Percentiles rank a stretch among this genome's conserved stretches.
These are phyloP conservation scores for Podarcis muralis DNA, from an alignment of 2,113 vertebrate genomes.

Conservation along the genomic window DNA sequence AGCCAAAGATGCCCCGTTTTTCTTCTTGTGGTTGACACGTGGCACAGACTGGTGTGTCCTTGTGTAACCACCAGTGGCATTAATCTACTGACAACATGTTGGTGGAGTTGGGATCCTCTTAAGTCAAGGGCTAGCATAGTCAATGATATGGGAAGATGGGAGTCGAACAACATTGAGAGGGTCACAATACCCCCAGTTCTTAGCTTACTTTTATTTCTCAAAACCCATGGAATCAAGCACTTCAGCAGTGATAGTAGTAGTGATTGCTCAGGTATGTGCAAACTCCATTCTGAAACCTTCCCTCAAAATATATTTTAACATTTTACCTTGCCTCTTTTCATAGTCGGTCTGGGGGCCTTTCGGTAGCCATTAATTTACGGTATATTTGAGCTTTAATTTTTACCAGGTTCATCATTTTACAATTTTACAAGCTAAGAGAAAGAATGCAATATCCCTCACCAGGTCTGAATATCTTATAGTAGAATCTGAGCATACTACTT, in stretches of 20 bases:
- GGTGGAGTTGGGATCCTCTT: background rate
- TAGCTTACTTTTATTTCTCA: background rate
- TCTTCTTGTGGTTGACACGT: background rate
- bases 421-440: too few relatives aligned
- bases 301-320: background rate
- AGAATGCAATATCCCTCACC: too few relatives aligned
- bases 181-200: background rate
- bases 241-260: too few relatives aligned
- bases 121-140: background rate
- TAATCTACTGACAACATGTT: background rate
- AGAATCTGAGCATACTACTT: too few relatives aligned
- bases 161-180: background rate
- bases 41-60: background rate
- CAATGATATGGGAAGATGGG: background rate
- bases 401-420: too few relatives aligned
- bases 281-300: background rate
- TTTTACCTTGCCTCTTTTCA: background rate
- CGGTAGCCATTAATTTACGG: too few relatives aligned
- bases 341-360: too few relatives aligned
- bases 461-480: too few relatives aligned
- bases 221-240: background rate
- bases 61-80: background rate
- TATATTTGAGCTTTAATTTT: too few relatives aligned
- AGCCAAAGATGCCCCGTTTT: background rate
- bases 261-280: background rate